These are phyloP conservation scores for Tolypeutes matacus DNA, from an alignment of 2,797 vertebrate species.

Conservation along the genomic window DNA sequence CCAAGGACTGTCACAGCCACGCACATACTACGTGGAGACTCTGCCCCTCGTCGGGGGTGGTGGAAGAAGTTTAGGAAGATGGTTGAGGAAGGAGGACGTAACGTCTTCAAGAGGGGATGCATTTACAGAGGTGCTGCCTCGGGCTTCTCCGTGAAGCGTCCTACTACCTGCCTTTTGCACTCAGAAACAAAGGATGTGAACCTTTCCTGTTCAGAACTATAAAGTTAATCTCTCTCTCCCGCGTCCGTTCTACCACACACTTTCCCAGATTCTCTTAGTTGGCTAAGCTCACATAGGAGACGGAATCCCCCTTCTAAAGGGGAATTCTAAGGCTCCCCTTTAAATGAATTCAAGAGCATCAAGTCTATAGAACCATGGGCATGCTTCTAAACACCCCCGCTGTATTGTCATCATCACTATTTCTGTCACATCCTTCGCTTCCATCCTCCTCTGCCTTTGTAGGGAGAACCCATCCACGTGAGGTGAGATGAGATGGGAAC, in stretches of 20 bases:
- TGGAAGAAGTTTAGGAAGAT: not conserved
- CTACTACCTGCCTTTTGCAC: not conserved
- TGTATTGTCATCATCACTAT: too few species aligned
- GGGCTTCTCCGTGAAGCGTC: not conserved
- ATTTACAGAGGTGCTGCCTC: not conserved
- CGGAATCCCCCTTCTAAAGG: not conserved
- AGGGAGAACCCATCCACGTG: not conserved
- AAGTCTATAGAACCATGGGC: not conserved
- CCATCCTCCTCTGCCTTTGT: not conserved
- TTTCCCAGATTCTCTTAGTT: not conserved
- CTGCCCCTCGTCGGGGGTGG: fast-evolving
- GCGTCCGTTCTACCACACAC: not conserved
- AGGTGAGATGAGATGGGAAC: not conserved
- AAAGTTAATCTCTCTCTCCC: not conserved
- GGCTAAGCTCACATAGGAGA: not conserved
- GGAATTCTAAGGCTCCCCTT: not conserved
- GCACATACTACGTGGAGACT: too few species aligned
- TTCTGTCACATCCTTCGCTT: not conserved
- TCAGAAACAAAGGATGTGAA: not conserved
- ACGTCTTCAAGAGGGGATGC: not conserved
- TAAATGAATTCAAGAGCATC: not conserved
- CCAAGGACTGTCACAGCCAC: too few species aligned
- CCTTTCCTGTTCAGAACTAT: not conserved
- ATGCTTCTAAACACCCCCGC: not conserved
- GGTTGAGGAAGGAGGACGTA: not conserved